Percentiles rank a stretch among this genome's conserved stretches.
phyloP scores from a whole-genome alignment of 1,140 invertebrate genomes.

The Leptonema lineaticorne region DNA sequence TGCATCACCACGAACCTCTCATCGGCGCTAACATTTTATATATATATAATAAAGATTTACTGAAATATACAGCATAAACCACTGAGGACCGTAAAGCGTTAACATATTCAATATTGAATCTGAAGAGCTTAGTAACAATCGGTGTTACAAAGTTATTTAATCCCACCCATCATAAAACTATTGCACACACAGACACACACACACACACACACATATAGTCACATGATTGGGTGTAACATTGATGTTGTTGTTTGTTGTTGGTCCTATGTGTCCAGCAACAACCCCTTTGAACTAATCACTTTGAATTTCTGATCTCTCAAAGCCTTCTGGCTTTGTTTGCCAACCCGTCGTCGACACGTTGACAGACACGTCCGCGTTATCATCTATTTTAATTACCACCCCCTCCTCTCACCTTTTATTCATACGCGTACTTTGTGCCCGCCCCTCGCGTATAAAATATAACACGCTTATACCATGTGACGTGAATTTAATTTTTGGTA shows the following conservation, averaged over 20 bases:
- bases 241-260: slow-evolving; percentile 22
- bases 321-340: slow-evolving; percentile 33
- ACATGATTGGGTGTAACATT: neutral
- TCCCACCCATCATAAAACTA: neutral
- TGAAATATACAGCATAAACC: too few relatives aligned
- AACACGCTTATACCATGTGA: too few relatives aligned
- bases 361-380: slow-evolving; percentile 26
- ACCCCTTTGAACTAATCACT: slow-evolving; percentile 39
- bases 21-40: too few relatives aligned
- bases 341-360: slow-evolving; percentile 19
- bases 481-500: neutral
- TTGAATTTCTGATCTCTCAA: slow-evolving; percentile 31
- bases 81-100: too few relatives aligned
- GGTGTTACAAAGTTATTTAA: neutral
- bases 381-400: slow-evolving; percentile 6
- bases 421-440: too few relatives aligned
- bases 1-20: too few relatives aligned
- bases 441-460: too few relatives aligned
- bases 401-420: too few relatives aligned
- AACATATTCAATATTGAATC: too few relatives aligned
- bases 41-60: too few relatives aligned
- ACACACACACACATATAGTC: neutral
- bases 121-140: too few relatives aligned
- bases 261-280: too few relatives aligned
- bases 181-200: neutral